A percentile compares a stretch with the other conserved stretches of the same genome.
Evolutionary conservation across 1,140 invertebrate species (phyloP).

Genomic region (Cydia amplana): DNA sequence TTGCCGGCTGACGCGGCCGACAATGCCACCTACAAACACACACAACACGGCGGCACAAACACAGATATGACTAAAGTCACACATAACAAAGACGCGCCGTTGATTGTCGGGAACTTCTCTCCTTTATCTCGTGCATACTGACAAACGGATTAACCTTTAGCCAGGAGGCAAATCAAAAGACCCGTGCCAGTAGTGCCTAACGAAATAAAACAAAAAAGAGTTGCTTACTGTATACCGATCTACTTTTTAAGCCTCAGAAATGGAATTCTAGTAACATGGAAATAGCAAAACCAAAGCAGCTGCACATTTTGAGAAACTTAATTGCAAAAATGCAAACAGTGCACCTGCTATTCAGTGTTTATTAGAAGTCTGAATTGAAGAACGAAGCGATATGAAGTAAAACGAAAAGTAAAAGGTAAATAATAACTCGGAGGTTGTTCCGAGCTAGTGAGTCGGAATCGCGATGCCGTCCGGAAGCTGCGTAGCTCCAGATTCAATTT

Average conservation of each 20-base stretch:
- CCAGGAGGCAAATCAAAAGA: constrained; percentile 9
- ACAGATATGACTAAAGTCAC: constrained; percentile 29
- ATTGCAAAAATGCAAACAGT: neutral
- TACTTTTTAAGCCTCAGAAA: neutral
- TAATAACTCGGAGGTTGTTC: constrained; percentile 41
- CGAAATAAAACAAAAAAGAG: neutral
- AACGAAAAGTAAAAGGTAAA: constrained; percentile 53
- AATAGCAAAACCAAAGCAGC: neutral
- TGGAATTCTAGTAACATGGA: neutral
- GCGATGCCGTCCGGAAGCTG: constrained; percentile 64
- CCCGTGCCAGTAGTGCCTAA: constrained; percentile 1
- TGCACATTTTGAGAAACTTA: neutral
- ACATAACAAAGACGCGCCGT: constrained; percentile 26
- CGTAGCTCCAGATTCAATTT: constrained; percentile 76
- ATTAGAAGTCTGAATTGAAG: neutral
- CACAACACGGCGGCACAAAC: constrained; percentile 27
- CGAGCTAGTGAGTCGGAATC: constrained; percentile 53
- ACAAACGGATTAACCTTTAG: constrained; percentile 28
- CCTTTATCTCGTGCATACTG: constrained; percentile 11
- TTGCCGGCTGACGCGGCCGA: constrained; percentile 20
- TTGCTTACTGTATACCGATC: neutral
- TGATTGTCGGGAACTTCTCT: constrained; percentile 26
- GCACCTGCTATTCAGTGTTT: constrained; percentile 1
- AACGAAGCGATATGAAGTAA: constrained; percentile 37
- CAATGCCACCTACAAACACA: constrained; percentile 24